phyloP scores from a whole-genome alignment of 2,888 invertebrate genomes.

The Trachelus iudaicus region DNA sequence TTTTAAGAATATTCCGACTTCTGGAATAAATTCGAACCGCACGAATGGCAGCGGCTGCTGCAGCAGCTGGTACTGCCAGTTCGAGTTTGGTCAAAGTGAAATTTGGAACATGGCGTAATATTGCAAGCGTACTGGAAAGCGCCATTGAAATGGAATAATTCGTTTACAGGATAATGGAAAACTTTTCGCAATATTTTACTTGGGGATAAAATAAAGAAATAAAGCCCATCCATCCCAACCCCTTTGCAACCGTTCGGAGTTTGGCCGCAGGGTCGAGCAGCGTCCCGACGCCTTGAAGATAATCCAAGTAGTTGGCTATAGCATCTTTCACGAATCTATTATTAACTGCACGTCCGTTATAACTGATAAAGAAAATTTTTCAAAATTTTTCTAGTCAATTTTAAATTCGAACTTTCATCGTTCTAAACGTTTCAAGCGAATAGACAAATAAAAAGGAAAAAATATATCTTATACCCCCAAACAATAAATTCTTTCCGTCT shows the following conservation, averaged over 20 bases:
- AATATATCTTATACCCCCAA: no score
- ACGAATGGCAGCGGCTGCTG: not conserved
- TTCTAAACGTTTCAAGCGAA: no score
- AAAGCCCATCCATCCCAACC: no score
- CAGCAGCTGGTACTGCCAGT: not conserved
- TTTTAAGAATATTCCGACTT: not conserved
- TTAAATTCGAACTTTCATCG: no score
- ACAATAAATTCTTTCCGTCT: no score
- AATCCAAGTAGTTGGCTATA: not conserved
- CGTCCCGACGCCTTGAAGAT: not conserved
- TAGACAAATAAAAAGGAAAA: no score
- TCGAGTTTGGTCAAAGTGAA: not conserved
- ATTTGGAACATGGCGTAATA: not conserved
- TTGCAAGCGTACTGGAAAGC: not conserved
- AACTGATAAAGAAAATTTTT: not conserved
- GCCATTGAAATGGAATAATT: not conserved
- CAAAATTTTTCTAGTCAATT: no score
- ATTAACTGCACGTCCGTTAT: not conserved
- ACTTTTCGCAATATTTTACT: not conserved
- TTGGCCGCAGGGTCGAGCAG: not conserved
- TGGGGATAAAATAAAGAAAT: not conserved
- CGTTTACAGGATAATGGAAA: not conserved
- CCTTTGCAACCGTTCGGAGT: not conserved
- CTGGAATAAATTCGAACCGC: not conserved
- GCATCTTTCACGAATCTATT: not conserved